phyloP scores from a whole-genome alignment of 92 coral and sea anemone genomes.

The Phenganax subtilis region DNA sequence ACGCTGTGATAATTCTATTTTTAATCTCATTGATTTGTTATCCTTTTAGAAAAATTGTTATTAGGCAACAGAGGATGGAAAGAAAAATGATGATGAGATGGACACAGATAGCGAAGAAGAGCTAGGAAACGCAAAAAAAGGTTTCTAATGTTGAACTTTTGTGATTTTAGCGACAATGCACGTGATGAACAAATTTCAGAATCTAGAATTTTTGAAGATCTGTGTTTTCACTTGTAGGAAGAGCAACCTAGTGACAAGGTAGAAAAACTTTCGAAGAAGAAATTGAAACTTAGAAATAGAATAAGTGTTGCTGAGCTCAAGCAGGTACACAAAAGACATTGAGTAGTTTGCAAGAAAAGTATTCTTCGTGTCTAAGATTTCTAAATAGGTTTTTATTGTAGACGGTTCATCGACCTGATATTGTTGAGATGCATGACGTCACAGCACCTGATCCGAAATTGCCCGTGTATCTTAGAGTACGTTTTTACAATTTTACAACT shows the following conservation, averaged over 20 bases:
- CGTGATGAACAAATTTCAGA: no score
- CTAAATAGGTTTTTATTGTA: slow-evolving; percentile 6
- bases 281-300: slow-evolving; percentile 84
- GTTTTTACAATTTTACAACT: slow-evolving; percentile 50
- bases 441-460: slow-evolving; percentile 97
- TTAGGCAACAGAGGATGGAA: slow-evolving; percentile 57
- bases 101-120: slow-evolving; percentile 66
- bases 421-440: slow-evolving; percentile 99
- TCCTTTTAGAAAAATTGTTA: background rate
- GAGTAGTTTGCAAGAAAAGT: background rate
- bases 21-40: background rate
- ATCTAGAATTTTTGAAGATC: no score
- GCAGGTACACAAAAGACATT: slow-evolving; percentile 53
- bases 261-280: slow-evolving; percentile 88
- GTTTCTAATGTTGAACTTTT: slow-evolving; percentile 27
- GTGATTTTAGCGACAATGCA: no score
- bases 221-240: background rate
- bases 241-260: slow-evolving; percentile 30
- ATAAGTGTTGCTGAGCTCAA: slow-evolving; percentile 94
- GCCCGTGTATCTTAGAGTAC: slow-evolving; percentile 85
- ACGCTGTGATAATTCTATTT: no score
- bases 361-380: background rate
- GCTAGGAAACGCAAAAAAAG: slow-evolving; percentile 57
- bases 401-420: slow-evolving; percentile 95
- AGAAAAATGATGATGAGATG: slow-evolving; percentile 56